Conservation (phyloP, 35 echinoderm and acorn worm species). For the Ophiothrix spiculata region DNA sequence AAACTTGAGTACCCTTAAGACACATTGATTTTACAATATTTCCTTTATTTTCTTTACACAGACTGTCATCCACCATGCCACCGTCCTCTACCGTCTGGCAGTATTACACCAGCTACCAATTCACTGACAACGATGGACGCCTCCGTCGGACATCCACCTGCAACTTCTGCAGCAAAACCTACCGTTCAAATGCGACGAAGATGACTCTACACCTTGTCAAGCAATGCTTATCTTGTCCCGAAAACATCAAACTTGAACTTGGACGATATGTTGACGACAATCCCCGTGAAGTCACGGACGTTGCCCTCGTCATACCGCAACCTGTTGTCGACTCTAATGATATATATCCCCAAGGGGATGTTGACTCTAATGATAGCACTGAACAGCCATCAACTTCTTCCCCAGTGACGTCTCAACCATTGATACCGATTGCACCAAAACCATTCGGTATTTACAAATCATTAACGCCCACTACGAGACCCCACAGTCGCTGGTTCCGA, state of each 20-base stretch:
- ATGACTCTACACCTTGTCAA: not conserved
- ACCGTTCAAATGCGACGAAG: not conserved
- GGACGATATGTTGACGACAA: not conserved
- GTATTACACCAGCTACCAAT: not conserved
- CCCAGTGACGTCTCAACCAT: not conserved
- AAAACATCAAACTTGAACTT: not conserved
- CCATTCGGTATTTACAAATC: not conserved
- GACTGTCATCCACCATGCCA: not conserved
- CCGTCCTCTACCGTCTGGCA: not conserved
- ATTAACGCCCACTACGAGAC: not conserved
- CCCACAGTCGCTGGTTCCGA: not conserved
- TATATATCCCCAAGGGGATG: no score
- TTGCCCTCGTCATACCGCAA: not conserved
- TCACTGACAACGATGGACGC: not conserved
- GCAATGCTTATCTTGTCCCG: not conserved
- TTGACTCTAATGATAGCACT: no score
- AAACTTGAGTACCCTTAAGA: no score
- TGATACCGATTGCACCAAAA: not conserved
- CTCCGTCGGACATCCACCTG: not conserved
- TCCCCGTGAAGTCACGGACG: not conserved
- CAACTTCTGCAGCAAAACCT: conserved; percentile 6
- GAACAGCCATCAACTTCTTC: not conserved
- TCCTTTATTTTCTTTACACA: no score
- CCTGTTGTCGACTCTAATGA: not conserved
- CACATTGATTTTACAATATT: no score